Evolutionary conservation across 2,888 invertebrate genomes (phyloP), one percentile per base, ranked within the genome.

Genomic region (Poecilobothrus nobilitatus): DNA sequence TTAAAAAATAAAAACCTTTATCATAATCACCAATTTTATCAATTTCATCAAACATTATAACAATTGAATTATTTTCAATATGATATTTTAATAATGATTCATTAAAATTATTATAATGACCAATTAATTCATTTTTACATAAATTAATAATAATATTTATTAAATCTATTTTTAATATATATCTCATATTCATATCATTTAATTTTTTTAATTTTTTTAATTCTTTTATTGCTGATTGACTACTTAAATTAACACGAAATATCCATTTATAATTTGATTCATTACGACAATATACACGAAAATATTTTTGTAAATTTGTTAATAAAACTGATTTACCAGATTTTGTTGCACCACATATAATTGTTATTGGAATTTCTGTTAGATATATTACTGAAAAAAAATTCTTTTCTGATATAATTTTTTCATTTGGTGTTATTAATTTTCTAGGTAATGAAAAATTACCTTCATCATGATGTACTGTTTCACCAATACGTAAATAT

Each of bases 131-230:
- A 53, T 53, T 9, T 53, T 53, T 53, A 53, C 53, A 53, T n/a
- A 53, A 53, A 53, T 53, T 53, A 18, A 53, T 18, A 53, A 53
- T 53, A 18, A 53, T 53, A 18, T 53, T 15, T 15, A 53, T 53
- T 18, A 53, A 53, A 53, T 53, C 53, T 18, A 2, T 6, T 18
- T 18, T 18, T 6, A 53, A 53, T 3, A 53, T 53, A 18, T 18
- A 53, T 18, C 53, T 53, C 53, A 53, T 53, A 53, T 53, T 53
- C 6, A 18, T 53, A 18, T 53, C 18, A 18, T 18, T 1, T 12
- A 53, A 53, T 53, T 53, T 53, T 53, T n/a, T 53, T 53, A 53
- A 53, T 18, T 53, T 53, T 53, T 53, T 53, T 53, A 53, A 53
- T 53, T 53, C 53, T 18, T 6, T 53, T 53, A 53, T 18, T 53